Percentiles rank a stretch among this genome's conserved stretches.
These are phyloP conservation scores for Phyto melanocephala DNA, from an alignment of 2,888 invertebrate genomes.

Conservation along the genomic window DNA sequence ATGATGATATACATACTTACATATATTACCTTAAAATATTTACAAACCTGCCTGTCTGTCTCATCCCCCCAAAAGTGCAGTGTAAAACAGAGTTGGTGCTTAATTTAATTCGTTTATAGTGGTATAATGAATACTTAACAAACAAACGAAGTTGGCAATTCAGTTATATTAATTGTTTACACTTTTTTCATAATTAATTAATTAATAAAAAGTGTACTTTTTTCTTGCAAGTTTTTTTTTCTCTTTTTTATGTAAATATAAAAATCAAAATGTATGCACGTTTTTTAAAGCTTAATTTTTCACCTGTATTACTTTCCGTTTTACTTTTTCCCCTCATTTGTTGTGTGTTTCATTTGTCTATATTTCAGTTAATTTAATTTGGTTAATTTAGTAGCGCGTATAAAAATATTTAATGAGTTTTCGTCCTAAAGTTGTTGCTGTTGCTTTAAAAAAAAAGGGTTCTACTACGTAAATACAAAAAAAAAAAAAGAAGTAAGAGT, in stretches of 20 bases:
- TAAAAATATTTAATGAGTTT: slow-evolving; percentile 53
- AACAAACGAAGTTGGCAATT: slow-evolving; percentile 16
- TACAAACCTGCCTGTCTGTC: neutral
- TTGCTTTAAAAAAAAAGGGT: slow-evolving; percentile 30
- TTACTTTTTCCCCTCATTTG: neutral
- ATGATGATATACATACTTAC: too few species aligned
- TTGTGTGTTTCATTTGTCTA: neutral
- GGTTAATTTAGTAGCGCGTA: slow-evolving; percentile 49
- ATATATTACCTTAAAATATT: too few species aligned
- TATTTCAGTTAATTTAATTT: slow-evolving; percentile 54
- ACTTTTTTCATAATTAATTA: slow-evolving; percentile 24
- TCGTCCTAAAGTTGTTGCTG: slow-evolving; percentile 17
- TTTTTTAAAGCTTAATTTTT: slow-evolving; percentile 14
- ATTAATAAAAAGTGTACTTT: slow-evolving; percentile 17
- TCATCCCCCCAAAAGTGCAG: neutral
- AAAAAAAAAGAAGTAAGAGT: too few species aligned
- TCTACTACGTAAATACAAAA: slow-evolving; percentile 28
- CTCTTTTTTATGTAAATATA: too few species aligned
- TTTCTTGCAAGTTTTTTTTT: too few species aligned
- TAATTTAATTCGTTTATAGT: slow-evolving; percentile 24
- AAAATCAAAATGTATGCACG: slow-evolving; percentile 10
- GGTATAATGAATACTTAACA: neutral
- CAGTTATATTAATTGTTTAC: slow-evolving; percentile 39
- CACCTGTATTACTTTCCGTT: neutral
- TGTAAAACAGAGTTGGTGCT: neutral